phyloP scores from a whole-genome alignment of 1,140 invertebrate genomes.

The Zaprionus africanus region DNA sequence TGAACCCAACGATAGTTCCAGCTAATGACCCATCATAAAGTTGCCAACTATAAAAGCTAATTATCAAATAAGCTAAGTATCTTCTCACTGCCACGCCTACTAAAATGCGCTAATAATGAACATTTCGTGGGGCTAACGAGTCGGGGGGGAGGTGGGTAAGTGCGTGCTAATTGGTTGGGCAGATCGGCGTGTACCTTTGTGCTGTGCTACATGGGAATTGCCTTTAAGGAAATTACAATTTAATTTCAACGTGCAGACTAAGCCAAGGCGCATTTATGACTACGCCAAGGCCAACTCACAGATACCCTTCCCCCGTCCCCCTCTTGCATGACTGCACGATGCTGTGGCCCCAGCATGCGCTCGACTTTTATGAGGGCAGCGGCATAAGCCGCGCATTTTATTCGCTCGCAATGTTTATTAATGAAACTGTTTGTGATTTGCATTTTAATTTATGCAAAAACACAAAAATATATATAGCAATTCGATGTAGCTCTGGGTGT shows the following conservation, averaged over 20 bases:
- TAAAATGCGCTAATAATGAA: conserved; percentile 2
- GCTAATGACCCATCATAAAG: neutral
- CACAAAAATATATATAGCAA: conserved; percentile 60
- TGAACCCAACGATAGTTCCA: neutral
- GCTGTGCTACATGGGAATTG: conserved; percentile 47
- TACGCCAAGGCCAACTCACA: conserved; percentile 7
- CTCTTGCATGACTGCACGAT: neutral
- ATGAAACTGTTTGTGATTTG: conserved; percentile 82
- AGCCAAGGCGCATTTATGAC: conserved; percentile 43
- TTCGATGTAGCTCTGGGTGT: neutral
- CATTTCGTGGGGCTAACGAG: neutral
- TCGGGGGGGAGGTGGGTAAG: neutral
- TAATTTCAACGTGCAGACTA: conserved; percentile 36
- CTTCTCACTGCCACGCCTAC: neutral
- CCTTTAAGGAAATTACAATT: conserved; percentile 65
- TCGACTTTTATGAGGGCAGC: conserved; percentile 64
- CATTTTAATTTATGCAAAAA: conserved; percentile 82
- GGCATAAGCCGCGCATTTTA: conserved; percentile 77
- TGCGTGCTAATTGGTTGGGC: conserved; percentile 48
- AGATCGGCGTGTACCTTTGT: conserved; percentile 43
- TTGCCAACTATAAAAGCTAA: neutral
- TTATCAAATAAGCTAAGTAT: neutral
- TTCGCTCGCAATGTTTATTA: conserved; percentile 78
- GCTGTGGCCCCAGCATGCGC: neutral
- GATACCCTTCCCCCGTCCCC: neutral